These are phyloP conservation scores for Spea bombifrons DNA, from an alignment of 2,113 vertebrate species.

Conservation along the genomic window DNA sequence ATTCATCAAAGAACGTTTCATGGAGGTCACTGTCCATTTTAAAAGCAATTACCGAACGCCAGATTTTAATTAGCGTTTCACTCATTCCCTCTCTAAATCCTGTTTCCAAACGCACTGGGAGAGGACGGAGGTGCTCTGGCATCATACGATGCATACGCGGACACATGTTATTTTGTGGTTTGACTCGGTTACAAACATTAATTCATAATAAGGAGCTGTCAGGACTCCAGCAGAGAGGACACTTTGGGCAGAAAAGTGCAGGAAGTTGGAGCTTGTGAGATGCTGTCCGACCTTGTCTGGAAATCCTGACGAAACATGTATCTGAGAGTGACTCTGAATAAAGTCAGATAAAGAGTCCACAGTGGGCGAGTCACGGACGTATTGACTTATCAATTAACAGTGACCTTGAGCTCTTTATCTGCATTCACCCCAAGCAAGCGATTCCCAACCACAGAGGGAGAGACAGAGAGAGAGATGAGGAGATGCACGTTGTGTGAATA, in stretches of 20 bases:
- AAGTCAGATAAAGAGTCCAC: background rate
- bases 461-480: background rate
- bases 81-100: background rate
- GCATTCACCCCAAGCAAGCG: background rate
- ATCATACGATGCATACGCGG: background rate
- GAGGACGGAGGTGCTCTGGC: background rate
- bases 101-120: background rate
- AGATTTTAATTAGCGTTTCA: constrained; percentile 25
- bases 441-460: background rate
- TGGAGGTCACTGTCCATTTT: constrained; percentile 20
- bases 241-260: background rate
- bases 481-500: no score
- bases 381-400: background rate
- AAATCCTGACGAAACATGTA: background rate
- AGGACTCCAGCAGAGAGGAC: background rate
- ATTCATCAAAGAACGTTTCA: constrained; percentile 19
- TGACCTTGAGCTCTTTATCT: background rate
- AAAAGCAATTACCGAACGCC: constrained; percentile 34
- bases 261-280: background rate
- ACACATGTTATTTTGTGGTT: background rate
- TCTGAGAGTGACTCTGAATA: background rate
- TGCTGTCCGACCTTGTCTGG: background rate
- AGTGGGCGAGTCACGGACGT: background rate
- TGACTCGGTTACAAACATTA: background rate
- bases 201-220: constrained; percentile 14